A percentile compares a stretch with the other conserved stretches of the same genome.
Evolutionary conservation across 2,113 vertebrate species (phyloP).

Genomic region (Strix uralensis): DNA sequence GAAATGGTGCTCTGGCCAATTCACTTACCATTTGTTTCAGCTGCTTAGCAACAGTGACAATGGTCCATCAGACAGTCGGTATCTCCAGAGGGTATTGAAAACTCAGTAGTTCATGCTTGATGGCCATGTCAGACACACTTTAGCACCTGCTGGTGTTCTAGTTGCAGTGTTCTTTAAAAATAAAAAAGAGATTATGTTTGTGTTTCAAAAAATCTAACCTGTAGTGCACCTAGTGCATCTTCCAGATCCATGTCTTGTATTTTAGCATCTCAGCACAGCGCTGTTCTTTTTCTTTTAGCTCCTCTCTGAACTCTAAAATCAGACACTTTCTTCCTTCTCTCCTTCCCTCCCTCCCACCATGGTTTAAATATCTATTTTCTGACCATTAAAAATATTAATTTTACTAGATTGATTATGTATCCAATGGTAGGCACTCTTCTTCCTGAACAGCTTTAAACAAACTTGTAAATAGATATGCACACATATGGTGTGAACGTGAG

Average conservation of each 20-base stretch:
- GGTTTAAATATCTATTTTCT: neutral
- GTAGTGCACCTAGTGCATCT: neutral
- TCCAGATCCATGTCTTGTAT: neutral
- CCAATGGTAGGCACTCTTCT: neutral
- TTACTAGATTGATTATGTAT: neutral
- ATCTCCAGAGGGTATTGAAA: neutral
- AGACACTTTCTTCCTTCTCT: neutral
- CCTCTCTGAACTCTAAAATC: neutral
- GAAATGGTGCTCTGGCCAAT: neutral
- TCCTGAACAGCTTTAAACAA: neutral
- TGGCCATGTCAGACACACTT: neutral
- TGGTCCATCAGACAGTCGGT: accelerated
- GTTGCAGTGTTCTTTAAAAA: neutral
- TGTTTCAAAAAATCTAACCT: neutral
- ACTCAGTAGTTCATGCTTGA: neutral
- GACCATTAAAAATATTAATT: neutral
- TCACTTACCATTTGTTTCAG: neutral
- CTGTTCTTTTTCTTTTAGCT: neutral
- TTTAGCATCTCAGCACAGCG: neutral
- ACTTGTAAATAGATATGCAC: neutral
- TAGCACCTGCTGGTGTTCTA: neutral
- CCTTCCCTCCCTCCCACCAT: neutral
- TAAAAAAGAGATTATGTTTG: neutral
- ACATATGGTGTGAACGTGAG: neutral
- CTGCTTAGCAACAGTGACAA: neutral